Evolutionary conservation across 2,888 invertebrate genomes (phyloP).

Genomic region (Drosophila mettleri): DNA sequence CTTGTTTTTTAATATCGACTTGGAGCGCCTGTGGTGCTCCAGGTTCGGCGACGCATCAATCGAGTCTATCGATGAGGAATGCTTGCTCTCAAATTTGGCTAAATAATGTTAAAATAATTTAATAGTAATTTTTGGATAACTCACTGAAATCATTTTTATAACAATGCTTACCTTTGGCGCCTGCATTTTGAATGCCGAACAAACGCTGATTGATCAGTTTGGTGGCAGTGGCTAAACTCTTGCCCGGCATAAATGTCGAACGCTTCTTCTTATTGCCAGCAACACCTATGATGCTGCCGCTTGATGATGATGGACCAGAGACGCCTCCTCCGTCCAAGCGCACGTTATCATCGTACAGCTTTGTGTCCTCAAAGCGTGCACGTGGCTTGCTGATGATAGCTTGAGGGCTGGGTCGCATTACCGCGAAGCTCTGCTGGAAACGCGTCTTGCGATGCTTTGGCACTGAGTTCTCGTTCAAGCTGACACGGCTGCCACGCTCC

Average conservation of each 20-base stretch:
- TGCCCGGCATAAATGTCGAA: slow-evolving; percentile 88
- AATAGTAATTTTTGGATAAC: background rate
- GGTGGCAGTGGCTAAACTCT: slow-evolving; percentile 89
- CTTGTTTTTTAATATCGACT: slow-evolving; percentile 91
- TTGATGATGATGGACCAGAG: slow-evolving; percentile 23
- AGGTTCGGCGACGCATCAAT: slow-evolving; percentile 89
- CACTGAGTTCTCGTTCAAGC: slow-evolving; percentile 88
- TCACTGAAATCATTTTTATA: background rate
- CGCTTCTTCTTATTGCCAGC: slow-evolving; percentile 83
- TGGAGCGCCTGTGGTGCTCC: slow-evolving; percentile 89
- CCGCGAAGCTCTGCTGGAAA: slow-evolving; percentile 90
- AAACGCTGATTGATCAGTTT: slow-evolving; percentile 91
- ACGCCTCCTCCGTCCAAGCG: slow-evolving; percentile 59
- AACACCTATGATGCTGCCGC: slow-evolving; percentile 73
- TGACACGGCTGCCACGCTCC: slow-evolving; percentile 86
- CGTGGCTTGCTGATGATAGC: slow-evolving; percentile 81
- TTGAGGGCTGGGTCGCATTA: slow-evolving; percentile 86
- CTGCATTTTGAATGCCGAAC: slow-evolving; percentile 87
- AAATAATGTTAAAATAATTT: no score
- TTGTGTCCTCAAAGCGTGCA: slow-evolving; percentile 85
- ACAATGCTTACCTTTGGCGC: slow-evolving; percentile 82
- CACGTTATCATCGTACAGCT: slow-evolving; percentile 87
- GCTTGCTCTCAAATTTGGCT: slow-evolving; percentile 87
- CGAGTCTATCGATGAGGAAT: slow-evolving; percentile 89
- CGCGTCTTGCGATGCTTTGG: slow-evolving; percentile 94